Base-by-base conservation (phyloP, 1,140 invertebrate genomes). In the Oncopodura yosiiana region DNA sequence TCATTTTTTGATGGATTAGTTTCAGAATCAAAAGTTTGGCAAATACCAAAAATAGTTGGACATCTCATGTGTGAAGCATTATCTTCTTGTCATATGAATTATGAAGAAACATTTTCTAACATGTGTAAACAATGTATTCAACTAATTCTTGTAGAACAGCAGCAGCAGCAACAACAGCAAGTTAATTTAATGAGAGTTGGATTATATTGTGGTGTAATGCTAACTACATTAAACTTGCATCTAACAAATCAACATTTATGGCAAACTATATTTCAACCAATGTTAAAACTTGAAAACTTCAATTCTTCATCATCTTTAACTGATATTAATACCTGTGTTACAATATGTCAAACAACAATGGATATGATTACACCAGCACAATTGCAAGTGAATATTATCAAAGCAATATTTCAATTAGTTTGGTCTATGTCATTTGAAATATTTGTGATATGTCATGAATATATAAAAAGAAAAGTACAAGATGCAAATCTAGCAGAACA, bases 361-460 rank as follows among this genome's bases (percentile, higher is more conserved):
- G n/a, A 5, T 21, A 18, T 46, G 14, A 29, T 29, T 9, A 21
- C 19, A 29, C 39, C 50, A 8, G 34, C 27, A 21, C 36, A 38
- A 3, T 19, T 58, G 8, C 43, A 43, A 29, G 26, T 53, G 24
- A 19, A 26, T n/a, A 11, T n/a, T n/a, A n/a, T n/a, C n/a, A n/a
- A n/a, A n/a, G n/a, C n/a, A n/a, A n/a, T 18, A 6, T 43, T 53
- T n/a, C 45, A 53, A 18, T 29, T 30, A 21, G 27, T 49, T 36
- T 58, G 49, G 49, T 36, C 43, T 16, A 3, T 37, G 0, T 44
- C 53, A 0, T 26, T 58, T 12, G 36, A 58, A 42, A 26, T 53
- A 16, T 49, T 58, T 14, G 38, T 41, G 3, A 26, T 32, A 3
- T 53, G 44, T 46, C 44, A 53, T 14, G 27, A 21, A 18, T 58